Evolutionary conservation across 53 echinoderm and acorn worm species (phyloP).

Genomic region (Henricia sp.): DNA sequence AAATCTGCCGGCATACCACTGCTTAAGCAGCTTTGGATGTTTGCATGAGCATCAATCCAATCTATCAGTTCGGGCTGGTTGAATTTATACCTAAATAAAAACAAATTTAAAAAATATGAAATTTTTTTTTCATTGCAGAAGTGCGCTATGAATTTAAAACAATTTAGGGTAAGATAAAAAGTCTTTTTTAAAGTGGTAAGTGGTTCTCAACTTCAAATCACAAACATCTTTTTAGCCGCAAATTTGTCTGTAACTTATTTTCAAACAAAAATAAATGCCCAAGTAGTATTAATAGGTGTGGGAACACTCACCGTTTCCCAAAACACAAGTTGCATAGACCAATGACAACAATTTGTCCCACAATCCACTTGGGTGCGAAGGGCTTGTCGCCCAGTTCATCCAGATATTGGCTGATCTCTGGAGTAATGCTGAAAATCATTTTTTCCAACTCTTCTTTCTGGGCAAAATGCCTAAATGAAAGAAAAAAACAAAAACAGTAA

Average conservation of each 20-base stretch:
- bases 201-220: background rate
- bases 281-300: no score
- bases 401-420: slow-evolving; percentile 23
- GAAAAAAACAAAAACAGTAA: background rate
- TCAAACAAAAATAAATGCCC: no score
- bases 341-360: slow-evolving; percentile 50
- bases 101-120: background rate
- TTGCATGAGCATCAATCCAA: slow-evolving; percentile 20
- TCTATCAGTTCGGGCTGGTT: slow-evolving; percentile 29
- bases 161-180: background rate
- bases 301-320: slow-evolving; percentile 40
- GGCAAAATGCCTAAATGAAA: slow-evolving; percentile 46
- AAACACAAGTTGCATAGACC: slow-evolving; percentile 59
- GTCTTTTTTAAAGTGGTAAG: no score
- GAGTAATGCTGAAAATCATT: slow-evolving; percentile 47
- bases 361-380: slow-evolving; percentile 55
- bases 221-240: no score
- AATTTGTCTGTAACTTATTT: no score
- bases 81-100: background rate
- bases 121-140: background rate
- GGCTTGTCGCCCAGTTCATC: slow-evolving; percentile 45
- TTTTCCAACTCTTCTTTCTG: slow-evolving; percentile 52
- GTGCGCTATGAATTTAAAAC: background rate
- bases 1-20: slow-evolving; percentile 4
- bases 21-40: background rate